These are phyloP conservation scores for Aphaenogaster rudis DNA, from an alignment of 1,140 invertebrate species.

Conservation along the genomic window DNA sequence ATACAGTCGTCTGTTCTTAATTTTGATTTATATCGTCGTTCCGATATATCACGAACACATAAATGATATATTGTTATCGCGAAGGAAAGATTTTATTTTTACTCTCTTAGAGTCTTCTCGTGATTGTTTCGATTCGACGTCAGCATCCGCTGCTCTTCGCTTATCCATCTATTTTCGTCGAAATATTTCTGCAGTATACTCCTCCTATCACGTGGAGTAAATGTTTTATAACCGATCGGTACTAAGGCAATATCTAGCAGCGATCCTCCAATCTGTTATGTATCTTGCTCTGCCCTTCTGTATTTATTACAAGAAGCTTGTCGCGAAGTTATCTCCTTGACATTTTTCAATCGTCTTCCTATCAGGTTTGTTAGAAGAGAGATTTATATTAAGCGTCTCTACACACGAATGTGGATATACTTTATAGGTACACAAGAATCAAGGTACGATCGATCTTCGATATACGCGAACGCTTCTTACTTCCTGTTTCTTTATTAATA, in stretches of 20 bases:
- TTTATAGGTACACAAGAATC: background rate
- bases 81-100: constrained; percentile 31
- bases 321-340: constrained; percentile 7
- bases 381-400: constrained; percentile 41
- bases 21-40: background rate
- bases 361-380: constrained; percentile 33
- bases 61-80: background rate
- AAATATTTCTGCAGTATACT: constrained; percentile 22
- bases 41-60: background rate
- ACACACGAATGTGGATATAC: background rate
- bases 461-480: background rate
- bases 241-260: constrained; percentile 1
- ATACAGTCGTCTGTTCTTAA: no score
- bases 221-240: constrained; percentile 35
- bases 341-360: constrained; percentile 40
- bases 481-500: constrained; percentile 41
- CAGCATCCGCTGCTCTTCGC: constrained; percentile 28
- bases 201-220: constrained; percentile 10
- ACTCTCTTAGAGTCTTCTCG: constrained; percentile 2
- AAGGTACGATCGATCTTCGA: constrained; percentile 9
- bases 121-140: constrained; percentile 27
- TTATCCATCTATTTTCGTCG: constrained; percentile 35
- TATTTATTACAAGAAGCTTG: constrained; percentile 18
- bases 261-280: constrained; percentile 5
- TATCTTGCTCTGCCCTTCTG: background rate